phyloP scores from a whole-genome alignment of 2,797 vertebrate genomes.

The Pipistrellus pipistrellus region DNA sequence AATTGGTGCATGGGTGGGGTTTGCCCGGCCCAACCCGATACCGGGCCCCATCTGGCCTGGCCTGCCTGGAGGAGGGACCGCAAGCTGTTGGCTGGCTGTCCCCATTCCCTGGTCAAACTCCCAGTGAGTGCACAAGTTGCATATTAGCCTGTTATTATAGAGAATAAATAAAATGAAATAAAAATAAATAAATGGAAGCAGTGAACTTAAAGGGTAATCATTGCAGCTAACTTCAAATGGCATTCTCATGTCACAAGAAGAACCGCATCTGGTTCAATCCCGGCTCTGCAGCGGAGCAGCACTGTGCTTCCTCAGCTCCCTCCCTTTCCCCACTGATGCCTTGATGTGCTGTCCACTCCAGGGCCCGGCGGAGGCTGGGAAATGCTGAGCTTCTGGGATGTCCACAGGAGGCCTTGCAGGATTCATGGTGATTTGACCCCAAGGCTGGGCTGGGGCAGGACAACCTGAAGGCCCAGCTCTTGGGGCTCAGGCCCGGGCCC shows the following conservation, averaged over 20 bases:
- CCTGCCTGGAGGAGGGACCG: no score
- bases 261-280: not conserved
- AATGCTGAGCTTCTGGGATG: not conserved
- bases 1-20: no score
- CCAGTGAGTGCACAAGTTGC: no score
- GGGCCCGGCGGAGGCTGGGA: no score
- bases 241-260: fast-evolving
- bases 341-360: not conserved
- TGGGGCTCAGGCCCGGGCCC: not conserved
- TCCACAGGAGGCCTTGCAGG: not conserved
- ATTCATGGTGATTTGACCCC: not conserved
- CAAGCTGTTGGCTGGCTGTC: no score
- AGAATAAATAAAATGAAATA: no score
- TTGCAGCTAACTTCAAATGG: fast-evolving
- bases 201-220: no score
- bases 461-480: not conserved
- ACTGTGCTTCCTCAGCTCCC: fast-evolving
- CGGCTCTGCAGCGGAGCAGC: fast-evolving
- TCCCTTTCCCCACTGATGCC: not conserved
- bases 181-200: not conserved
- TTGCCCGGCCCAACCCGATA: no score
- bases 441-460: not conserved
- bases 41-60: no score
- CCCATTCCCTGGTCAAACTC: no score
- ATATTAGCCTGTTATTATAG: no score